Conservation (phyloP, 2,888 invertebrate genomes). For the Cephus runcator region DNA sequence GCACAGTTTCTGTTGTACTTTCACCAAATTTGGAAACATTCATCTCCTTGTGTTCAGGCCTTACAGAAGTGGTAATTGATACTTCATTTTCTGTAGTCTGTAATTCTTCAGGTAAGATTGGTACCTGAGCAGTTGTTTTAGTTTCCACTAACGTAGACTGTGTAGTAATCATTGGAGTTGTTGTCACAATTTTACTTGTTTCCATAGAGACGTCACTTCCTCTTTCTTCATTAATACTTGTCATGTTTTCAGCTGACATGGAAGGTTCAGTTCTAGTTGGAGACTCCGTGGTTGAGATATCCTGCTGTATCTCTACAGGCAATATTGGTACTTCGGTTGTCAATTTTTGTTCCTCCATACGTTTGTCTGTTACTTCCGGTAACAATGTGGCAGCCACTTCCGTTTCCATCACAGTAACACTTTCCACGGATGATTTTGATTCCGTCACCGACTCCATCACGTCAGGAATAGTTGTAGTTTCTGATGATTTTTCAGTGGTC, state of each 20-base stretch:
- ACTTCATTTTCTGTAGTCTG: slow-evolving; percentile 35
- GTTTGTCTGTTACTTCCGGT: slow-evolving; percentile 24
- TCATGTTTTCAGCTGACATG: background rate
- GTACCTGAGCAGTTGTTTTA: slow-evolving; percentile 57
- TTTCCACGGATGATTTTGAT: background rate
- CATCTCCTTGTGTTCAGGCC: background rate
- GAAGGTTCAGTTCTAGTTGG: slow-evolving; percentile 33
- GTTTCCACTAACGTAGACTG: slow-evolving; percentile 39
- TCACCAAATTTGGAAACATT: background rate
- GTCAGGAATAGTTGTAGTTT: background rate
- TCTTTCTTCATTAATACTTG: slow-evolving; percentile 1
- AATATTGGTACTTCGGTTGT: slow-evolving; percentile 59
- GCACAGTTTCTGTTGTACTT: background rate
- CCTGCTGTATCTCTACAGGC: slow-evolving; percentile 58
- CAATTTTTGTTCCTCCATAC: slow-evolving; percentile 45
- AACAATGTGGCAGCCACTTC: slow-evolving; percentile 2
- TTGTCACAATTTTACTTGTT: slow-evolving; percentile 25
- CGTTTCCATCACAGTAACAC: background rate
- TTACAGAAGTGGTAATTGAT: slow-evolving; percentile 4
- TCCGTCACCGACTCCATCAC: background rate
- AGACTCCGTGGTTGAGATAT: slow-evolving; percentile 51
- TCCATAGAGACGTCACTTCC: background rate
- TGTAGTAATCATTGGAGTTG: slow-evolving; percentile 31
- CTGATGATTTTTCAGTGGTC: too few relatives aligned
- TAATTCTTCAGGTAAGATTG: slow-evolving; percentile 59